A percentile compares a stretch with the other conserved stretches of the same genome.
phyloP scores from a whole-genome alignment of 2,113 vertebrate genomes.

The Oriolus oriolus region DNA sequence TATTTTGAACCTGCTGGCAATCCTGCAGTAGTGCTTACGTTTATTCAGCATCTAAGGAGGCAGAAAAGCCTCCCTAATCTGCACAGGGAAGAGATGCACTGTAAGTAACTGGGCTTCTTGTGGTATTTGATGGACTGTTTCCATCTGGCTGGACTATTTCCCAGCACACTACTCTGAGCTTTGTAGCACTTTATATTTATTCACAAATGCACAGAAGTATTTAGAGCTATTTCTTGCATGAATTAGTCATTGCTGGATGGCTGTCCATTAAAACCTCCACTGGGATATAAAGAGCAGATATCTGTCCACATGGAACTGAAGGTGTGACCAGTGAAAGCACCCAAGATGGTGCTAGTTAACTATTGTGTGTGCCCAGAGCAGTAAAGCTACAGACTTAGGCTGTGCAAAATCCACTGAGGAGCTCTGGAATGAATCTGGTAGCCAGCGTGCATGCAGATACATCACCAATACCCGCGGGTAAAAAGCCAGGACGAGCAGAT shows the following conservation, averaged over 20 bases:
- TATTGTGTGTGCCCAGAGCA: background rate
- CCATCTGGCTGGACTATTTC: background rate
- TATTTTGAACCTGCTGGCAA: background rate
- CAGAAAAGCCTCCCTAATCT: background rate
- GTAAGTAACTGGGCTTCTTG: background rate
- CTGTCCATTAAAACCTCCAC: background rate
- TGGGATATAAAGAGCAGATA: background rate
- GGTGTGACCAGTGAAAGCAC: background rate
- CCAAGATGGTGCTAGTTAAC: background rate
- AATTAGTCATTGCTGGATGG: background rate
- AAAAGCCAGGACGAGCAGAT: background rate
- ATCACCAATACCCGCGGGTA: accelerated
- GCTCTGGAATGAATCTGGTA: background rate
- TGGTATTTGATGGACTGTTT: background rate
- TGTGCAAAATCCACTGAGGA: background rate
- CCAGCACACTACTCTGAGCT: background rate
- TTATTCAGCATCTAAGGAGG: background rate
- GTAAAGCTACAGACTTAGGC: background rate
- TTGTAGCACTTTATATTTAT: background rate
- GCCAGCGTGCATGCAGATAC: accelerated
- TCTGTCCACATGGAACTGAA: background rate
- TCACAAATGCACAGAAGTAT: background rate
- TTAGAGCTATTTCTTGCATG: background rate
- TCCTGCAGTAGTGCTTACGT: background rate
- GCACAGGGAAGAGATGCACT: background rate